Percentiles rank a stretch among this genome's conserved stretches.
phyloP scores from a whole-genome alignment of 2,888 invertebrate species.

The Drosophila nr. fundita region DNA sequence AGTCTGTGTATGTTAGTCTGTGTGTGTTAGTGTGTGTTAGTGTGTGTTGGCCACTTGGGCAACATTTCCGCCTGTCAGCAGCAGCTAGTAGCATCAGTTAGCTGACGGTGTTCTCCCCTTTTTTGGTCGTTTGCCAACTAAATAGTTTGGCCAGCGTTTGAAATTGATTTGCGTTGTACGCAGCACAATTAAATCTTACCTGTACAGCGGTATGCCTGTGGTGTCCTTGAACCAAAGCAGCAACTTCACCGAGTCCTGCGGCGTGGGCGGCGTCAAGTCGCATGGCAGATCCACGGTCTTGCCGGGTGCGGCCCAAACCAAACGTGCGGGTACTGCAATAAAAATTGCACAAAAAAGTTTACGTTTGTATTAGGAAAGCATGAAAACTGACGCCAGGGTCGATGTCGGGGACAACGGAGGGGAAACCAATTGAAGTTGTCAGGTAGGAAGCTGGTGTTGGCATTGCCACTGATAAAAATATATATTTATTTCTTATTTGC shows the following conservation, averaged over 20 bases:
- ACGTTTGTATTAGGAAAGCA: slow-evolving; percentile 55
- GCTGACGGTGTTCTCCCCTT: slow-evolving; percentile 1
- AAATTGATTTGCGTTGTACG: slow-evolving; percentile 49
- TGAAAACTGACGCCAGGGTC: slow-evolving; percentile 17
- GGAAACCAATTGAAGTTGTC: slow-evolving; percentile 62
- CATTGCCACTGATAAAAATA: slow-evolving; percentile 64
- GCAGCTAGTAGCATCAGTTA: slow-evolving; percentile 14
- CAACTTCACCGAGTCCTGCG: slow-evolving; percentile 91
- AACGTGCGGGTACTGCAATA: slow-evolving; percentile 88
- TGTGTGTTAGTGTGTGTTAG: slow-evolving; percentile 21
- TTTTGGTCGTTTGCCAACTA: slow-evolving; percentile 19
- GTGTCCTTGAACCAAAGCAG: slow-evolving; percentile 96
- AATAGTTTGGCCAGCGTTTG: slow-evolving; percentile 51
- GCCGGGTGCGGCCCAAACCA: slow-evolving; percentile 91
- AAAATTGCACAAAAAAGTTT: slow-evolving; percentile 56
- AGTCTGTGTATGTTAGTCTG: slow-evolving; percentile 12
- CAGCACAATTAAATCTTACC: slow-evolving; percentile 86
- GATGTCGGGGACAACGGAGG: not conserved
- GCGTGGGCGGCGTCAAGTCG: slow-evolving; percentile 90
- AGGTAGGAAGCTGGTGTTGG: slow-evolving; percentile 49
- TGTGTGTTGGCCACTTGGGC: slow-evolving; percentile 43
- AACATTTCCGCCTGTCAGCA: slow-evolving; percentile 54
- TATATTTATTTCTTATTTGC: slow-evolving; percentile 81
- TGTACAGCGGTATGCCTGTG: slow-evolving; percentile 93
- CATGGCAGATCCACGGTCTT: slow-evolving; percentile 92